These are phyloP conservation scores for Montipora foliosa DNA, from an alignment of 64 coral and sea anemone genomes.

Conservation along the genomic window DNA sequence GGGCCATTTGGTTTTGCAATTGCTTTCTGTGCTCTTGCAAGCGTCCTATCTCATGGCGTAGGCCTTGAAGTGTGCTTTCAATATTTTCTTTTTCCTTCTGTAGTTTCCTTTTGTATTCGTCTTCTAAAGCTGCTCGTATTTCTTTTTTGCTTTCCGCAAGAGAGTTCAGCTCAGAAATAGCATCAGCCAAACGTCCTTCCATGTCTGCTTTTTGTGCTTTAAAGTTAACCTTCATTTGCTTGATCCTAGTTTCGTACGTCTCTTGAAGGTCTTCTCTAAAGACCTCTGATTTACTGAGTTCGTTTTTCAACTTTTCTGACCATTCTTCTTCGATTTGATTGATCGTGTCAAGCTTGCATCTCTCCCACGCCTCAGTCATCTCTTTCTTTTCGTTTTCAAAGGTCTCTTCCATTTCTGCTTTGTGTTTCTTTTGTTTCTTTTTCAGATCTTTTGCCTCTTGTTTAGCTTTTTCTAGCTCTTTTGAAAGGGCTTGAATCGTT, in stretches of 20 bases:
- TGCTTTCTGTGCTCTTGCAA: constrained; percentile 72
- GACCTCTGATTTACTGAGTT: constrained; percentile 57
- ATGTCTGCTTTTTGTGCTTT: constrained; percentile 81
- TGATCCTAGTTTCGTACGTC: constrained; percentile 65
- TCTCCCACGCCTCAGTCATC: constrained; percentile 55
- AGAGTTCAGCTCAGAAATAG: constrained; percentile 58
- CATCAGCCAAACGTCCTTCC: constrained; percentile 60
- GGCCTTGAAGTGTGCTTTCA: constrained; percentile 73
- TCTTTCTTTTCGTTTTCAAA: constrained; percentile 85
- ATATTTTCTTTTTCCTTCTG: constrained; percentile 87
- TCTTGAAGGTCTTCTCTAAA: constrained; percentile 70
- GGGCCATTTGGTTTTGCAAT: constrained; percentile 74
- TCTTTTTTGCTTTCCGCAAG: constrained; percentile 65
- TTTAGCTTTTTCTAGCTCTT: constrained; percentile 69
- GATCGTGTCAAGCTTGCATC: constrained; percentile 71
- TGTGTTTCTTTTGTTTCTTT: constrained; percentile 69
- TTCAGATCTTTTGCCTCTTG: constrained; percentile 71
- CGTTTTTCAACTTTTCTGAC: constrained; percentile 61
- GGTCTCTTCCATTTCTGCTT: constrained; percentile 63
- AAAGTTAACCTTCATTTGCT: constrained; percentile 54
- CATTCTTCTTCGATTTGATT: constrained; percentile 85
- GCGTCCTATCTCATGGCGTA: constrained; percentile 74
- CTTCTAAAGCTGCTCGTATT: constrained; percentile 44
- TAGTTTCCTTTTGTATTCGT: constrained; percentile 65
- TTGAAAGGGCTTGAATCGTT: constrained; percentile 66